Conservation (phyloP, 2,113 vertebrate species). For the Platichthys flesus region DNA sequence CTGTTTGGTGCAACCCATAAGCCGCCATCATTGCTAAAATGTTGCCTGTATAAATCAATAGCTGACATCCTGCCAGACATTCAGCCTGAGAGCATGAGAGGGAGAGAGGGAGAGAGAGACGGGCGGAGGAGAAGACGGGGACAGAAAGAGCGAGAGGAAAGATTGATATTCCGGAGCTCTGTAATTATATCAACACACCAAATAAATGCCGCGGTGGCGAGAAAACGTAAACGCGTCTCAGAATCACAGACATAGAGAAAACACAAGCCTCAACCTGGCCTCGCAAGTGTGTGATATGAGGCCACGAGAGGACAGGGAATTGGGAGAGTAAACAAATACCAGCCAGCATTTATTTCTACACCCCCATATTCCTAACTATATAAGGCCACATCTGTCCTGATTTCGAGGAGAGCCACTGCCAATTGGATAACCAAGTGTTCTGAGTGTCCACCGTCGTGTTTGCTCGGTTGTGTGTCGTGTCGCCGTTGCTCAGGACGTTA, state of each 20-base stretch:
- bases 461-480: background rate
- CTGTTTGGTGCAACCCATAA: conserved; percentile 71
- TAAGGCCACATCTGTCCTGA: conserved; percentile 34
- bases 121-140: conserved; percentile 8
- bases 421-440: conserved; percentile 29
- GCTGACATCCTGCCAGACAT: conserved; percentile 79
- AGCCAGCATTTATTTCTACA: conserved; percentile 1
- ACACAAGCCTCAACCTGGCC: background rate
- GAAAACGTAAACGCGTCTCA: conserved; percentile 17
- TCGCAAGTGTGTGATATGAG: conserved; percentile 14
- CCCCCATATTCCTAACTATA: conserved; percentile 20
- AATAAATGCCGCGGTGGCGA: conserved; percentile 22
- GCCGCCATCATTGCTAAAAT: conserved; percentile 76
- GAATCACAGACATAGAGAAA: conserved; percentile 8
- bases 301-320: conserved; percentile 2
- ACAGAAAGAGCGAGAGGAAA: conserved; percentile 16
- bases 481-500: background rate
- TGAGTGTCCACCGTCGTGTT: background rate
- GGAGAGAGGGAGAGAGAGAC: conserved; percentile 14
- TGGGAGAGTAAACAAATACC: conserved; percentile 18
- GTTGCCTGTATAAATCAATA: conserved; percentile 80
- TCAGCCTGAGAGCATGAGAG: conserved; percentile 51
- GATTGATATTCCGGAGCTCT: background rate
- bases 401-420: conserved; percentile 13
- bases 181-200: conserved; percentile 32